Evolutionary conservation across 2,888 invertebrate species (phyloP), one percentile per base, ranked within the genome.

Genomic region (Anoncus sp.): DNA sequence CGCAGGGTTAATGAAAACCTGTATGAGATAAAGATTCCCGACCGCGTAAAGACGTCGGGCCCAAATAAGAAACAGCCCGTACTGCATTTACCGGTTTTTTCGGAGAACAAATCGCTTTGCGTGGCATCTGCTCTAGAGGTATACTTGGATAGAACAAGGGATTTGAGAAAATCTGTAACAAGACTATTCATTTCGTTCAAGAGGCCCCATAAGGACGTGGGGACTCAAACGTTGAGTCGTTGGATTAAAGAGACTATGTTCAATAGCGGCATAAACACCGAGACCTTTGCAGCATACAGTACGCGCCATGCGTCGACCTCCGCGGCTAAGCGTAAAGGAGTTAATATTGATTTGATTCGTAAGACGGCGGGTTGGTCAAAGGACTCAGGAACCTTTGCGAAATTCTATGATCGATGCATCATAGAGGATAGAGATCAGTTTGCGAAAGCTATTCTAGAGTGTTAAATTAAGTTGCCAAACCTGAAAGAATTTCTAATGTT

Each of bases 391-490:
- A 57, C 55, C 0, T 79, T 79, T 40, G 62, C 75, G 4, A 70
- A n/a, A 0, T 75, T 72, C 49, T 75, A 75, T n/a, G 53, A 81
- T 16, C 40, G 79, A 14, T 47, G 6, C 47, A 38, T 81, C 7
- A 40, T 31, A 1, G 78, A 18, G 74, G 81, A n/a, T n/a, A n/a
- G 10, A 27, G 18, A 9, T n/a, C 16, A 31, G 57, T 62, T 5
- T 0, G 18, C 16, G 16, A 47, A 6, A 70, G 74, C 90, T 12
- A 4, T 20, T 20, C 12, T 75, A 9, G 65, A 82, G 53, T 69
- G 14, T 1, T 49, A 45, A 45, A n/a, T 10, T 18, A 18, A 18
- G 2, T 40, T 40, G 75, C n/a, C n/a, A n/a, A n/a, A n/a, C n/a
- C n/a, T n/a, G n/a, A n/a, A n/a, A n/a, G n/a, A n/a, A n/a, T n/a